Conservation (phyloP, 2,113 vertebrate species). For the Hemiprocne comata region DNA sequence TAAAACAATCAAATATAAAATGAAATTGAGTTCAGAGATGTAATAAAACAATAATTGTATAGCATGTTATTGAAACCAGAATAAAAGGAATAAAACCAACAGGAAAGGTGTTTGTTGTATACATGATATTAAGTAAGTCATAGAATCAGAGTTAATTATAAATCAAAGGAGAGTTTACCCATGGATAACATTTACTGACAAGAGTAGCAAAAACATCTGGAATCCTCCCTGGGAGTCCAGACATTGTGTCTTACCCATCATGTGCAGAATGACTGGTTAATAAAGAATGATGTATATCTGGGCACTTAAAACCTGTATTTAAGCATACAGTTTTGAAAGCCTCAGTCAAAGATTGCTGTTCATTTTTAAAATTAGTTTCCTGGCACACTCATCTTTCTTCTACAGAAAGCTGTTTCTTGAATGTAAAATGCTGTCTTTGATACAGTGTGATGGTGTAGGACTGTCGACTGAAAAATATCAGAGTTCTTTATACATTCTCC, state of each 20-base stretch:
- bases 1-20: background rate
- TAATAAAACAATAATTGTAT: background rate
- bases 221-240: background rate
- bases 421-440: background rate
- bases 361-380: conserved; percentile 3
- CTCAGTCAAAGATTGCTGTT: background rate
- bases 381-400: conserved; percentile 23
- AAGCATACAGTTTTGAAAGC: background rate
- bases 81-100: background rate
- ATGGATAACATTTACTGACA: background rate
- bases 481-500: background rate
- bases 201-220: background rate
- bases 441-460: background rate
- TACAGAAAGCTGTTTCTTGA: background rate
- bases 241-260: background rate
- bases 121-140: background rate
- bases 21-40: background rate
- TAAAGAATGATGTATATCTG: background rate
- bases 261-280: background rate
- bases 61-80: background rate
- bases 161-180: background rate
- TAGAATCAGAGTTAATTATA: background rate
- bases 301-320: background rate
- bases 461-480: background rate
- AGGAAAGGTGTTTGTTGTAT: background rate